Evolutionary conservation across 1,140 invertebrate species (phyloP).

Genomic region (Radopholus similis): DNA sequence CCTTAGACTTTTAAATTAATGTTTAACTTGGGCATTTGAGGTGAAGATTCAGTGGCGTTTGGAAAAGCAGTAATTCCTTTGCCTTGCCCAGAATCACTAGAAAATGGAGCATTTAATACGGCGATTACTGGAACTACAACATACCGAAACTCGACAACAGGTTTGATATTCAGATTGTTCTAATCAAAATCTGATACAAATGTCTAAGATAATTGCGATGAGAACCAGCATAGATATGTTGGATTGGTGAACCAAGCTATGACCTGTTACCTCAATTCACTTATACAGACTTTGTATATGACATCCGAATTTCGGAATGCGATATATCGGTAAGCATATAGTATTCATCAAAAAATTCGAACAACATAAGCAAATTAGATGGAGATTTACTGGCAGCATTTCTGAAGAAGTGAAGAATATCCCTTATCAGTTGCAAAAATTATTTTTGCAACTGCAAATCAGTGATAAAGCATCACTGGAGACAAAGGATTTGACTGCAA

Average conservation of each 20-base stretch:
- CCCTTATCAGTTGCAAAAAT: slow-evolving; percentile 79
- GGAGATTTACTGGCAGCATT: slow-evolving; percentile 73
- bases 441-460: slow-evolving; percentile 81
- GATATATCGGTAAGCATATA: slow-evolving; percentile 69
- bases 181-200: not conserved
- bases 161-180: not conserved
- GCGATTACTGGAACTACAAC: no score
- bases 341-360: not conserved
- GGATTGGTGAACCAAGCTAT: slow-evolving; percentile 87
- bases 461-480: slow-evolving; percentile 68
- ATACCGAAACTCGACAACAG: not conserved
- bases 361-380: slow-evolving; percentile 60
- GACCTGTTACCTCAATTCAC: slow-evolving; percentile 87
- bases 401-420: slow-evolving; percentile 69
- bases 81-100: not conserved
- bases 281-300: slow-evolving; percentile 84
- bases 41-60: not conserved
- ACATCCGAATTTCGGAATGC: slow-evolving; percentile 90
- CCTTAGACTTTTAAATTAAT: no score
- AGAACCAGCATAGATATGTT: slow-evolving; percentile 67
- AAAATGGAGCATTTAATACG: no score
- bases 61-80: not conserved
- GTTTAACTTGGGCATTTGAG: no score
- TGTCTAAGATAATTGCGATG: slow-evolving; percentile 42
- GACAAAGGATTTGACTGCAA: slow-evolving; percentile 79